Conservation (phyloP, 2,797 vertebrate genomes). For the Paramormyrops hopkinsi region DNA sequence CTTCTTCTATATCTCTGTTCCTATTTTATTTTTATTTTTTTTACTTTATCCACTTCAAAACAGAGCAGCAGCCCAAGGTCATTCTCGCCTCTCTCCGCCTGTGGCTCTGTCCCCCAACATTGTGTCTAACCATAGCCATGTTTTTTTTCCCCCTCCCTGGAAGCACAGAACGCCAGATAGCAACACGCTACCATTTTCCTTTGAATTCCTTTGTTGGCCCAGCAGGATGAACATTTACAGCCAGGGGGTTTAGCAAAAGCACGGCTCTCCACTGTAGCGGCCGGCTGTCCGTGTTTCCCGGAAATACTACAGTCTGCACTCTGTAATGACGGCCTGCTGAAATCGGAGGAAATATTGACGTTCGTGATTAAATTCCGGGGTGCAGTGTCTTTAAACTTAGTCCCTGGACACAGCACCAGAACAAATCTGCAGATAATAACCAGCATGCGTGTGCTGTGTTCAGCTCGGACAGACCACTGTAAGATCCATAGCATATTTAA, state of each 20-base stretch:
- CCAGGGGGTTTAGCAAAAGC: neutral
- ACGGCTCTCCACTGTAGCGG: neutral
- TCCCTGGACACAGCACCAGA: neutral
- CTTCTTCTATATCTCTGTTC: neutral
- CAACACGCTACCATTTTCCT: neutral
- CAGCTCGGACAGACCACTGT: neutral
- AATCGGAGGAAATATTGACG: neutral
- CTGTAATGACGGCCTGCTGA: neutral
- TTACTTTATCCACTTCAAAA: neutral
- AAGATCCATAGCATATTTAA: neutral
- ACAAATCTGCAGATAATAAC: neutral
- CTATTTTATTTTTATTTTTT: neutral
- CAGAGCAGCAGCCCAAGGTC: neutral
- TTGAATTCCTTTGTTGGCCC: neutral
- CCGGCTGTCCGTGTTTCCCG: neutral
- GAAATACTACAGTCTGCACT: neutral
- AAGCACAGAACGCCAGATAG: neutral
- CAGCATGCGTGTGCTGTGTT: neutral
- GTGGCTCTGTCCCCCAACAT: neutral
- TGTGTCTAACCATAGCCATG: neutral
- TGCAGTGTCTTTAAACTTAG: neutral
- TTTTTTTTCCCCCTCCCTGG: neutral
- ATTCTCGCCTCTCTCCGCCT: neutral
- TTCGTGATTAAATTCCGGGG: neutral
- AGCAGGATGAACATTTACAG: neutral